phyloP scores from a whole-genome alignment of 2,888 invertebrate species.

The Sarcophaga rosellei region DNA sequence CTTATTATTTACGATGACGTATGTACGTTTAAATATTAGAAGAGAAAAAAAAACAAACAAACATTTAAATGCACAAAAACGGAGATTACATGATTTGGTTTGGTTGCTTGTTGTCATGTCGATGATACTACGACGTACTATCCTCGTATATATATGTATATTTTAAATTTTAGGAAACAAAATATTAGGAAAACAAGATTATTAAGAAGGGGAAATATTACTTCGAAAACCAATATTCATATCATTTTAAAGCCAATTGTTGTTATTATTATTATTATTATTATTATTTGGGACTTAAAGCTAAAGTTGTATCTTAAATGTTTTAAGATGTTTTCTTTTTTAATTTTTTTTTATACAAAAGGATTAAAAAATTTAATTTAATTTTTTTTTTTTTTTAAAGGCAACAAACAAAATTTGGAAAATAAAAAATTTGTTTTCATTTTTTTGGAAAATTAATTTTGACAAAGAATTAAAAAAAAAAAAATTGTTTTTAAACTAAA shows the following conservation, averaged over 20 bases:
- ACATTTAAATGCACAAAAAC: constrained; percentile 56
- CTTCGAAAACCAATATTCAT: not conserved
- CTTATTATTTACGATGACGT: not conserved
- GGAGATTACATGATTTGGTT: constrained; percentile 12
- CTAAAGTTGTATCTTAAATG: not conserved
- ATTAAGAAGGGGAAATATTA: not conserved
- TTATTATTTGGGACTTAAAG: not conserved
- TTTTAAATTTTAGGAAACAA: not conserved
- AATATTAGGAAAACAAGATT: not conserved
- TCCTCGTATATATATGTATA: not conserved
- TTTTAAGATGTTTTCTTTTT: too few relatives aligned
- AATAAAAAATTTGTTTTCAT: not conserved
- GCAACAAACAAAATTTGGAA: not conserved
- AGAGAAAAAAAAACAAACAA: not conserved
- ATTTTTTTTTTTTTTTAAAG: too few relatives aligned
- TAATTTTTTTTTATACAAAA: not conserved
- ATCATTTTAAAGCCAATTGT: not conserved
- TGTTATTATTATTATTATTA: constrained; percentile 3
- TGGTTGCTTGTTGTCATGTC: not conserved
- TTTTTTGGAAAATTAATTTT: not conserved
- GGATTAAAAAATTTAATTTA: not conserved
- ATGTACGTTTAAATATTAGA: too few relatives aligned
- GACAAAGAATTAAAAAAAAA: not conserved
- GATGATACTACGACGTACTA: not conserved
- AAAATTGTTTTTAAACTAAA: constrained; percentile 57